These are phyloP conservation scores for Urocolius indicus DNA, from an alignment of 2,113 vertebrate genomes.

Conservation along the genomic window DNA sequence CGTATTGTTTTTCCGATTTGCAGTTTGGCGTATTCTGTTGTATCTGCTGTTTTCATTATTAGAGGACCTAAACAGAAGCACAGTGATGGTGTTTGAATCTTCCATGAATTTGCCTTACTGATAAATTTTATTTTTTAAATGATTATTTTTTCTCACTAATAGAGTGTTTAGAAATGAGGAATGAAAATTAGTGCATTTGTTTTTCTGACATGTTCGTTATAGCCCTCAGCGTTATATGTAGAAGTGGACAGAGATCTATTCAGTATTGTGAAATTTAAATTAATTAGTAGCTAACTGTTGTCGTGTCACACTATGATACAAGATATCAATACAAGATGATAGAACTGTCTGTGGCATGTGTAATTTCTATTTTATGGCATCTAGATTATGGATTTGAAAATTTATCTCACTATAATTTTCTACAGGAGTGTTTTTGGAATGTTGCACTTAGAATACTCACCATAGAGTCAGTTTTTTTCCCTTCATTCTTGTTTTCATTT, in stretches of 20 bases:
- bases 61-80: neutral
- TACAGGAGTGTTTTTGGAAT: neutral
- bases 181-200: neutral
- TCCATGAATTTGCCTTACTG: conserved; percentile 25
- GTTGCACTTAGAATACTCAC: neutral
- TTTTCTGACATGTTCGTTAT: neutral
- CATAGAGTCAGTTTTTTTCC: neutral
- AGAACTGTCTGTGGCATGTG: neutral
- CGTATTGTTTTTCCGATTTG: neutral
- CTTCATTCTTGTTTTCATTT: neutral
- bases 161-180: neutral
- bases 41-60: neutral
- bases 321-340: neutral
- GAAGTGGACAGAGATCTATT: conserved; percentile 1
- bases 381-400: neutral
- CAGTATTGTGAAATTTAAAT: conserved; percentile 13
- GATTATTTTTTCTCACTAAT: neutral
- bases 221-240: neutral
- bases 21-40: neutral
- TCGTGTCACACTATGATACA: neutral
- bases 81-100: neutral
- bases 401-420: neutral
- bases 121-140: conserved; percentile 34
- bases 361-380: neutral
- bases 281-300: conserved; percentile 33